Conservation (phyloP, 2,888 invertebrate species). For the Oeneis ivallda region DNA sequence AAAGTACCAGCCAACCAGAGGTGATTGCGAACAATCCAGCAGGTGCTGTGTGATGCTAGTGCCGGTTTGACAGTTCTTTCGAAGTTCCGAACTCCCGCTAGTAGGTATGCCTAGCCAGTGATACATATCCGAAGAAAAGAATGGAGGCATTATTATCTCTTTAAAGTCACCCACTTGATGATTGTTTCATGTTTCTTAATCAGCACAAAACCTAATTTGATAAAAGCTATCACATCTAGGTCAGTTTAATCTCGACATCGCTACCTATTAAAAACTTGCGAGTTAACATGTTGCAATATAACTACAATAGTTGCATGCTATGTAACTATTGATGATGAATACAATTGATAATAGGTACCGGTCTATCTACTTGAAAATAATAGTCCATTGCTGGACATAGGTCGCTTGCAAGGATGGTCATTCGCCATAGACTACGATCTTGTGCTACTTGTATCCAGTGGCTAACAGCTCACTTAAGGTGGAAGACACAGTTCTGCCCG, state of each 20-base stretch:
- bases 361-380: no score
- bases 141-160: background rate
- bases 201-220: slow-evolving; percentile 2
- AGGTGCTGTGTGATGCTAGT: no score
- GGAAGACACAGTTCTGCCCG: no score
- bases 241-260: background rate
- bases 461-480: no score
- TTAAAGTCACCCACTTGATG: background rate
- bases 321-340: no score
- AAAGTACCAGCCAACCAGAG: no score
- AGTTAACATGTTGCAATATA: background rate
- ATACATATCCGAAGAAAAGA: background rate
- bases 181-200: background rate
- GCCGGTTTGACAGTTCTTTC: background rate
- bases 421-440: no score
- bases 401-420: no score
- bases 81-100: background rate
- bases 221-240: background rate
- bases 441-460: no score
- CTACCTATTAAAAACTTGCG: background rate
- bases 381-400: no score
- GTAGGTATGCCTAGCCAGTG: background rate
- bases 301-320: background rate
- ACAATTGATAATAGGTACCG: no score
- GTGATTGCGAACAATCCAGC: no score